Evolutionary conservation across 2,888 invertebrate species (phyloP), one percentile per base, ranked within the genome.

Genomic region (Caenorhabditis drosophilae): DNA sequence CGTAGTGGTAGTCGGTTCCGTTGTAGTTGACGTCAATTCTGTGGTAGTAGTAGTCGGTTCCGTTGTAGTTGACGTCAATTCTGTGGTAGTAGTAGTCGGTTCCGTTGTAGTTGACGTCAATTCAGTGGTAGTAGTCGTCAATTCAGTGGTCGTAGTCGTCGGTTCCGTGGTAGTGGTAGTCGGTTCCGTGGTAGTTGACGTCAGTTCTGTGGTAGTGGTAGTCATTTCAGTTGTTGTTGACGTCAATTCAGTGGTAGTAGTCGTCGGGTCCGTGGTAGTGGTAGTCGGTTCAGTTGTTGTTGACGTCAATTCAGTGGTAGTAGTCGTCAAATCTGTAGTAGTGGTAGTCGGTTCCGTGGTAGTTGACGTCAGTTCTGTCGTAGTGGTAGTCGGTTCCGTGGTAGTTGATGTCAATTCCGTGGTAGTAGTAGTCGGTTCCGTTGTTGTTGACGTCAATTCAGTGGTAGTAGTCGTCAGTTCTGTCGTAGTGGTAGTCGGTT

Each of bases 71-170:
- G 27, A 35, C 1, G 57, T 58, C 0, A 45, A 25, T 7, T 22
- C 36, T 2, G 51, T 27, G 2, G 42, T 53, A 16, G 47, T 41
- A 16, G 59, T 61, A 1, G 55, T 26, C 16, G 47, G 61, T n/a
- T 41, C 51, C 0, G 58, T 58, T 11, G 58, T 51, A 4, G 57
- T 57, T 12, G 38, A 27, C 9, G 45, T 50, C 4, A 40, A n/a
- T 20, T 27, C 40, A 11, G 42, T 42, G 15, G 11, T 25, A 2
- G 23, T 23, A 11, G 42, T 42, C 3, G 42, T 42, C 12, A 25
- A 12, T 4, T 7, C 42, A 7, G 44, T 26, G n/a, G 34, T 20
- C 1, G 27, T 25, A 20, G 38, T 16, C 4, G 4, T 23, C 26
- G 42, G 35, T 34, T n/a, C 18, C 12, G 55, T 56, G 20, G 46